Evolutionary conservation across 2,888 invertebrate genomes (phyloP), one percentile per base, ranked within the genome.

Genomic region (Acanthococcus lagerstroemiae): DNA sequence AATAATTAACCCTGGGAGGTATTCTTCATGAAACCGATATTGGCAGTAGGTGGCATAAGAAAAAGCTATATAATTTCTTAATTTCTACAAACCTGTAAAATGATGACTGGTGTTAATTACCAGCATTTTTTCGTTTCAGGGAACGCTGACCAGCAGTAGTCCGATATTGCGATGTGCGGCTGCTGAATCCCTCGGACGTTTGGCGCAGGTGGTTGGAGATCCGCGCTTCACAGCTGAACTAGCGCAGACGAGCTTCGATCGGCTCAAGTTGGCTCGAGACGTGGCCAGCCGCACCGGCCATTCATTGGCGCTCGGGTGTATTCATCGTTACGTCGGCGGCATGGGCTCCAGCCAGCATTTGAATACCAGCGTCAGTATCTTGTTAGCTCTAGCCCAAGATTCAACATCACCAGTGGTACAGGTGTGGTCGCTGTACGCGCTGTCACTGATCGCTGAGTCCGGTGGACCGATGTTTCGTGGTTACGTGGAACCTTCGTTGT

Each of bases 381-480:
- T 99, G 54, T 79, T 97, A 21, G 95, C 96, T 1, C 78, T 97
- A 44, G 94, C 95, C 1, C 95, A 96, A 77, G 97, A 97, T 75
- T 84, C 86, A 65, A 87, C 91, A 0, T 90, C 94, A 26, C 90
- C 94, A 0, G 88, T 94, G 69, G 90, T 96, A n/a, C 97, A 97
- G 83, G 90, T 95, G 30, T 99, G 97, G 97, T 89, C 97, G 0
- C 79, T 99, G 15, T 95, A 97, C 78, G 95, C 97, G 0, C 78
- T 99, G 24, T 90, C 95, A 0, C 82, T 97, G 69, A 90, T 99
- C 68, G 95, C 95, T 3, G 96, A 97, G 77, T 95, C 96, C 0
- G 95, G 97, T 1, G 99, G 99, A 0, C 97, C 99, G 0, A 96
- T 99, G 95, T 99, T 99, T 80, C 84, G 96, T 22, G 86, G 92